A percentile compares a stretch with the other conserved stretches of the same genome.
These are phyloP conservation scores for Anthophora plumipes DNA, from an alignment of 2,888 invertebrate species.

Conservation along the genomic window DNA sequence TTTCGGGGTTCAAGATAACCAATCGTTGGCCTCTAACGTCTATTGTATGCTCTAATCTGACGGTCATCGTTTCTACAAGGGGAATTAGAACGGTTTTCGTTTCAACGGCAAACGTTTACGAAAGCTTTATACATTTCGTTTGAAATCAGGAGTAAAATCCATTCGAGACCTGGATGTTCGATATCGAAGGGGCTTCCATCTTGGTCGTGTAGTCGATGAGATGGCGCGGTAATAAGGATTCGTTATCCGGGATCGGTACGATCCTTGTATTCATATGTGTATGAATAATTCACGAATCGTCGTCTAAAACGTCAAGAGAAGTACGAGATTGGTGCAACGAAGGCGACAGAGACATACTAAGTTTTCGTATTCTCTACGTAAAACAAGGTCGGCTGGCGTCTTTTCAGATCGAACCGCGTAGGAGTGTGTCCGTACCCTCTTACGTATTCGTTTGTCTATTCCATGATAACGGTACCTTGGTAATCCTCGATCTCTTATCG, in stretches of 20 bases:
- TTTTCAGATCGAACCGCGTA: conserved; percentile 43
- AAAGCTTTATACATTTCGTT: neutral
- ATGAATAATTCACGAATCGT: conserved; percentile 38
- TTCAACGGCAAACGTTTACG: neutral
- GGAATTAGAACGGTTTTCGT: no score
- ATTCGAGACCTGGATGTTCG: neutral
- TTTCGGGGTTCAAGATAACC: neutral
- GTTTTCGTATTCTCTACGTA: conserved; percentile 37
- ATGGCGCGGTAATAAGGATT: conserved; percentile 21
- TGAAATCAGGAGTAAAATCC: neutral
- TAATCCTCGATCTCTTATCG: conserved; percentile 45
- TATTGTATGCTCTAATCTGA: neutral
- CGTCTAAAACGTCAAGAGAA: conserved; percentile 25
- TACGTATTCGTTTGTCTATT: conserved; percentile 40
- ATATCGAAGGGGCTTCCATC: neutral
- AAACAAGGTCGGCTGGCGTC: conserved; percentile 34
- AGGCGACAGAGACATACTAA: conserved; percentile 14
- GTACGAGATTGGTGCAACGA: conserved; percentile 32
- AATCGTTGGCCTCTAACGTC: neutral
- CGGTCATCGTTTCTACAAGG: no score
- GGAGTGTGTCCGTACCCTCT: conserved; percentile 24
- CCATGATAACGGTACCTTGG: conserved; percentile 54
- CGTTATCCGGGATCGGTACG: conserved; percentile 10
- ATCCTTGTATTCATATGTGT: neutral
- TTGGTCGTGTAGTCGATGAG: neutral